Conservation (phyloP, 2,888 invertebrate genomes). For the Caenorhabditis virilis region DNA sequence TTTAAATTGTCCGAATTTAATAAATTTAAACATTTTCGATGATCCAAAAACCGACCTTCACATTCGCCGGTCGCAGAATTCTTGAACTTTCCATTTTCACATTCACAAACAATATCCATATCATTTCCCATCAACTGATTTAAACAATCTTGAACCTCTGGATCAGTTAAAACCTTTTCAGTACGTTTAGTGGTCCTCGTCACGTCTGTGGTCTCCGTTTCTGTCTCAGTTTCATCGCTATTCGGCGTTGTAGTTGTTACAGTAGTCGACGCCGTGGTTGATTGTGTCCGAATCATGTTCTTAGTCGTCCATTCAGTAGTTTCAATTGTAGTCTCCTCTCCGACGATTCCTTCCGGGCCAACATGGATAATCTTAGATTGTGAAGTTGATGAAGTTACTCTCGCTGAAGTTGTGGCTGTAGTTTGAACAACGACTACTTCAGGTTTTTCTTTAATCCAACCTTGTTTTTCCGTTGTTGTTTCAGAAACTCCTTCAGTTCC, state of each 20-base stretch:
- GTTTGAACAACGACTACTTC: conserved; percentile 9
- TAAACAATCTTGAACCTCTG: conserved; percentile 15
- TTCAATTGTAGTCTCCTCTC: conserved; percentile 1
- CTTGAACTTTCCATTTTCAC: conserved; percentile 26
- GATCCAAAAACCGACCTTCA: too few relatives aligned
- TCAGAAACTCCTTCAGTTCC: neutral
- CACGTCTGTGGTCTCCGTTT: conserved; percentile 1
- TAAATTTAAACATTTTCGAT: too few relatives aligned
- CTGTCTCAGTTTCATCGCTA: neutral
- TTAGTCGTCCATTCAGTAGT: conserved; percentile 5
- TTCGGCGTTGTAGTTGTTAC: neutral
- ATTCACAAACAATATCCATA: conserved; percentile 22
- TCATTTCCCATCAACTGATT: conserved; percentile 6
- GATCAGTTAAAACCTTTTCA: conserved; percentile 8
- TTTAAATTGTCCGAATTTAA: too few relatives aligned
- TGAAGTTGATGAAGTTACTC: neutral
- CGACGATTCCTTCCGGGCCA: conserved; percentile 20
- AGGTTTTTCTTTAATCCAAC: conserved; percentile 22
- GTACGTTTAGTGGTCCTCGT: conserved; percentile 9
- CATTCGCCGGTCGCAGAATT: conserved; percentile 12
- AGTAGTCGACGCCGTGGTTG: conserved; percentile 3
- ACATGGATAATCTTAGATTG: conserved; percentile 28
- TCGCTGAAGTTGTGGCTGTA: neutral
- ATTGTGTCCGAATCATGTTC: conserved; percentile 2
- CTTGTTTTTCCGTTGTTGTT: conserved; percentile 10